These are phyloP conservation scores for Dione vanillae DNA, from an alignment of 2,888 invertebrate species.

Conservation along the genomic window DNA sequence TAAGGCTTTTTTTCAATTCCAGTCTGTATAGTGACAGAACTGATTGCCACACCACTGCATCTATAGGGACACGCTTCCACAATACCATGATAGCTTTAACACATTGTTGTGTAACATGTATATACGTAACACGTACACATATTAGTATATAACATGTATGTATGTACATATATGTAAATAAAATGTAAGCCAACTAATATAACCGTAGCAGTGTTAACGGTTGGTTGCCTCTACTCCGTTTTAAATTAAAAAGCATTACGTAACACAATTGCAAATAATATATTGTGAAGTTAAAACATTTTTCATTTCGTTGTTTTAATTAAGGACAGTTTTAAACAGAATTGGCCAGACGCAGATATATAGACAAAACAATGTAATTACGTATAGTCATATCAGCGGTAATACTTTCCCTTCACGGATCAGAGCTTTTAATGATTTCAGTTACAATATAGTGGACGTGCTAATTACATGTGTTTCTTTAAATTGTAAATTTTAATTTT, in stretches of 20 bases:
- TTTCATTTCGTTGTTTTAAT: conserved; percentile 42
- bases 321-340: conserved; percentile 40
- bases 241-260: conserved; percentile 29
- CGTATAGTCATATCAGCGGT: conserved; percentile 33
- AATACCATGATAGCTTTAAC: too few relatives aligned
- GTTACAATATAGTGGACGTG: conserved; percentile 28
- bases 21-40: too few relatives aligned
- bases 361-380: conserved; percentile 40
- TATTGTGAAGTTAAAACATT: conserved; percentile 20
- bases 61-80: too few relatives aligned
- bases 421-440: conserved; percentile 35
- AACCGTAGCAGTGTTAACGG: neutral
- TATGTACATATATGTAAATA: neutral
- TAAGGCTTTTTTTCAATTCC: too few relatives aligned
- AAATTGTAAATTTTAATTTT: neutral
- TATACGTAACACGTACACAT: too few relatives aligned
- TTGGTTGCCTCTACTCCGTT: conserved; percentile 24
- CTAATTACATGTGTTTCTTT: conserved; percentile 25
- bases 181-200: conserved; percentile 13
- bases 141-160: neutral
- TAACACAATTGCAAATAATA: conserved; percentile 30
- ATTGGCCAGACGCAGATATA: conserved; percentile 39
- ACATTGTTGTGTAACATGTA: too few relatives aligned
- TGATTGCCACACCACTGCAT: too few relatives aligned
- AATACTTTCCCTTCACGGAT: conserved; percentile 39